Evolutionary conservation across 1,140 invertebrate genomes (phyloP), one percentile per base, ranked within the genome.

Genomic region (Brachionus koreanus): DNA sequence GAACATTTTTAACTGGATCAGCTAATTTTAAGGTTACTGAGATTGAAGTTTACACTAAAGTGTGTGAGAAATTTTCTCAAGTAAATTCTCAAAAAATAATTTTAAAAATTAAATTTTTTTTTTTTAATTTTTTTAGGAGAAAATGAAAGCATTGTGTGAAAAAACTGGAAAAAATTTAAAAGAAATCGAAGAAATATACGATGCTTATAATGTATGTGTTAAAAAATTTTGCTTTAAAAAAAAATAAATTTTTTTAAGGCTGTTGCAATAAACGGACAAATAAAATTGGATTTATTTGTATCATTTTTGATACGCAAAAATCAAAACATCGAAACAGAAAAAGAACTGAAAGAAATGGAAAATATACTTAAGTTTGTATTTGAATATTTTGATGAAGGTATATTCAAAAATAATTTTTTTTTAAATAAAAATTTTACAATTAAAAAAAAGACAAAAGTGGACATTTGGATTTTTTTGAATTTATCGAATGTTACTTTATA

Each of bases 131-230:
- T n/a, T n/a, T 52, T 52, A 52, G 61, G 61, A 65, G 25, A 35
- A 65, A 33, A 33, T 65, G 33, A 65, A 65, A 65, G 33, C 12
- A 9, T 13, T 65, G 0, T 65, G 25, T 65, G 33, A 65, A 65
- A 65, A 35, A 33, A 33, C 25, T 33, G 61, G 25, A 65, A 29
- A 65, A 33, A 65, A 35, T 33, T 33, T 25, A 33, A 35, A 65
- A 33, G 13, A 29, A 35, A 65, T 65, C 33, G 7, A 65, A 33
- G 25, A 33, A 65, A 9, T 35, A 13, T 65, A 65, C n/a, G 25
- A 65, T 29, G 61, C 61, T 65, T 65, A 33, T 65, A 65, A 65
- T 65, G 61, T 65, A 65, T n/a, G n/a, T n/a, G n/a, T n/a, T n/a
- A n/a, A n/a, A n/a, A n/a, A n/a, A n/a, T n/a, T n/a, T n/a, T n/a